phyloP scores from a whole-genome alignment of 2,113 vertebrate species.

The Variabilichromis moorii region DNA sequence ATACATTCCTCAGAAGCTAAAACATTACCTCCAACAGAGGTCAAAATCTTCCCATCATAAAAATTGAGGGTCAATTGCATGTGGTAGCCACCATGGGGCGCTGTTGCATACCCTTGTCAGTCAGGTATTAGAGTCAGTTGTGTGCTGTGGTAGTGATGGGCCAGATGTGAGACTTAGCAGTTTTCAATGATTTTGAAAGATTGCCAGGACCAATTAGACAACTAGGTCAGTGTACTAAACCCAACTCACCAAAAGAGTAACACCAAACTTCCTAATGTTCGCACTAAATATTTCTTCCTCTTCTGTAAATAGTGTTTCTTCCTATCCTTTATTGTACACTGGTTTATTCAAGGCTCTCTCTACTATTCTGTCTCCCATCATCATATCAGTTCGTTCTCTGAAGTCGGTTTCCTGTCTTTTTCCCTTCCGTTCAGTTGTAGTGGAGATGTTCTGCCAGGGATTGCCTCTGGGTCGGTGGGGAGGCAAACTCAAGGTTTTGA shows the following conservation, averaged over 20 bases:
- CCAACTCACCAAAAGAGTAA: background rate
- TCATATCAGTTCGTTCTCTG: background rate
- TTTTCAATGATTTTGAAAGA: conserved; percentile 54
- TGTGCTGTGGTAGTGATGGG: conserved; percentile 39
- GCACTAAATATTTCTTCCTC: background rate
- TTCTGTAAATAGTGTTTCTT: background rate
- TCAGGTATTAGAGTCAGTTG: conserved; percentile 4
- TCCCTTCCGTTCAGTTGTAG: conserved; percentile 43
- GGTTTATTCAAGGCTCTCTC: background rate
- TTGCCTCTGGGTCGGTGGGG: conserved; percentile 2
- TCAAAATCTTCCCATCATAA: background rate
- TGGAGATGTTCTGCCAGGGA: conserved; percentile 53
- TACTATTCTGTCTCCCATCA: background rate
- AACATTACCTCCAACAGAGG: background rate
- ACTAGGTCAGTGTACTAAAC: conserved; percentile 12
- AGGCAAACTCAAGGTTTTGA: conserved; percentile 25
- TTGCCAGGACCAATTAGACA: conserved; percentile 70
- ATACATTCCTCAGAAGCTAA: conserved; percentile 34
- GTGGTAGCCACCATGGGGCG: conserved; percentile 29
- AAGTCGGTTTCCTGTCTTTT: background rate
- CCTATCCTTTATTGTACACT: background rate
- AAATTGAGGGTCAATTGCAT: conserved; percentile 3
- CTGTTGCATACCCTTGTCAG: conserved; percentile 31
- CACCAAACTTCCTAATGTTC: background rate
- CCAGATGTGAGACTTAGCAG: conserved; percentile 42